Base-by-base conservation (phyloP, 2,888 invertebrate genomes). In the Eristalis intricaria region DNA sequence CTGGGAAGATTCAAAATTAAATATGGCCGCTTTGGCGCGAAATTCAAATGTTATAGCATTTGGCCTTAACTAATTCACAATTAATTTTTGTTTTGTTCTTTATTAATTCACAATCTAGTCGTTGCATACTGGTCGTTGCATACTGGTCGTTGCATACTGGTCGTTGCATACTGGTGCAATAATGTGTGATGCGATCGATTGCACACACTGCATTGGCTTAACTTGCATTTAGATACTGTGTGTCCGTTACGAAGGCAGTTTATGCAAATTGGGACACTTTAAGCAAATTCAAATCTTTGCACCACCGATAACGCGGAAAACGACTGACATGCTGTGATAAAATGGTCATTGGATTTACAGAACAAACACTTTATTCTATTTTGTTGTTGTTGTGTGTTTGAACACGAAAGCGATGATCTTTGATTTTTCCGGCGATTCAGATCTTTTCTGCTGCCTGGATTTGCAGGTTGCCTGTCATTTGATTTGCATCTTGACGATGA, bases 281-380 rank as follows among this genome's bases (percentile, higher is more conserved):
- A n/a, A n/a, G 80, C 73, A 71, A 73, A 50, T 13, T 76, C 71
- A 19, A 79, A 79, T 29, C 65, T 66, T 68, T 73, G 73, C 40
- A n/a, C 13, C 50, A 77, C 68, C 56, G 74, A 40, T 58, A 68
- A 50, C 15, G 35, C n/a, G 13, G 26, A 0, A 22, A 84, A 81
- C 2, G 7, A 35, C 40, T 43, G 69, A 32, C 69, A 56, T n/a
- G 29, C 29, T n/a, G 65, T 65, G 11, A 65, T 66, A 19, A 2
- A 74, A 22, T 56, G 35, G 3, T 74, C 64, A 56, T 8, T 35
- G 4, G 65, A 56, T 66, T 66, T 58, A 13, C 75, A 74, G 23
- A 56, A 58, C 11, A 56, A 23, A n/a, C 65, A 56, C 32, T 75
- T 68, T 4, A 26, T 23, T 40, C 64, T 65, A n/a, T 38, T 74